Conservation (phyloP, 2,797 vertebrate species). For the Apodemus agrarius region DNA sequence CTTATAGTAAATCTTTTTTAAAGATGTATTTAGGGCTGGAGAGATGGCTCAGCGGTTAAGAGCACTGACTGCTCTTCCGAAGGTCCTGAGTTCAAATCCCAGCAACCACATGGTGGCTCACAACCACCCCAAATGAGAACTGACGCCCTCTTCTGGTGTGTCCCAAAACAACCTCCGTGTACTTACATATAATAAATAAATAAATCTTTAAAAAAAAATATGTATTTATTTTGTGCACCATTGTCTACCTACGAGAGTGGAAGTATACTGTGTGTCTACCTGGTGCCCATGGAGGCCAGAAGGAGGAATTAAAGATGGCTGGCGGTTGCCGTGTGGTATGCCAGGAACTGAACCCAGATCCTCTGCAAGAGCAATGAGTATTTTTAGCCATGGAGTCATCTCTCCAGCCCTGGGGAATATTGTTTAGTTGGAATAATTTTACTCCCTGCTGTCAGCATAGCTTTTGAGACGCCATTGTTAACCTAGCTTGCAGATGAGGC, state of each 20-base stretch:
- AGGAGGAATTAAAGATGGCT: neutral
- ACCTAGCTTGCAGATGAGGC: neutral
- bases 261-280: neutral
- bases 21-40: neutral
- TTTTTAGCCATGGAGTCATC: neutral
- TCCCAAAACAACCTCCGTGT: too few relatives aligned
- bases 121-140: too few relatives aligned
- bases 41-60: too few relatives aligned
- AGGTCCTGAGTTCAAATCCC: too few relatives aligned
- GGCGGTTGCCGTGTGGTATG: neutral
- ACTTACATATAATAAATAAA: too few relatives aligned
- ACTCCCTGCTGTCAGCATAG: too few relatives aligned
- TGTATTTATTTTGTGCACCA: neutral
- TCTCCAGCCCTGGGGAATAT: neutral
- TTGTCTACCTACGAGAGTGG: neutral
- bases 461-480: fast-evolving
- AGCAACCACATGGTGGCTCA: too few relatives aligned
- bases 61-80: too few relatives aligned
- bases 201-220: too few relatives aligned
- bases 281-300: neutral
- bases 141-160: too few relatives aligned
- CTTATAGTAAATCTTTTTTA: neutral
- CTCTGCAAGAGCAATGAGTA: neutral
- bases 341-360: neutral
- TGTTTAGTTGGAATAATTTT: neutral